A percentile compares a stretch with the other conserved stretches of the same genome.
Evolutionary conservation across 2,113 vertebrate species (phyloP).

Genomic region (Macaca mulatta): DNA sequence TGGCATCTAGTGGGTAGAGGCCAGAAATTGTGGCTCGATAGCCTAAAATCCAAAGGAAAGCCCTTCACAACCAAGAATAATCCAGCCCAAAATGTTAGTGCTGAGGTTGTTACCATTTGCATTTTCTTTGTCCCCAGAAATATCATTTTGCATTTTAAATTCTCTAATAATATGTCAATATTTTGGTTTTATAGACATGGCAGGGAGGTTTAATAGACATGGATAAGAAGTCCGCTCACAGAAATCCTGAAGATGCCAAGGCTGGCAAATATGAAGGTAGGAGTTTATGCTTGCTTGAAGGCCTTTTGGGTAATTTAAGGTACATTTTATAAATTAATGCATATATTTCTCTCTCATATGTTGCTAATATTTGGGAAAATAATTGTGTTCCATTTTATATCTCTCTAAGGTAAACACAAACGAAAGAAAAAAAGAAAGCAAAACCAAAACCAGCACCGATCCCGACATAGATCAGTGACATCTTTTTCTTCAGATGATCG

Average conservation of each 20-base stretch:
- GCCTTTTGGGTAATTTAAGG: not conserved
- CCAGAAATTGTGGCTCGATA: not conserved
- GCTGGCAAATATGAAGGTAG: constrained; percentile 57
- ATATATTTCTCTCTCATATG: constrained; percentile 5
- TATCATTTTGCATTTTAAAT: not conserved
- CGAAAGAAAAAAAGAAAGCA: constrained; percentile 88
- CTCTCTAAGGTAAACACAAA: constrained; percentile 84
- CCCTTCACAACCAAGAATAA: not conserved
- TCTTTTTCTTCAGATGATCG: not conserved
- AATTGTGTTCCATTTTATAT: constrained; percentile 33
- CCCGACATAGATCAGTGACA: constrained; percentile 72
- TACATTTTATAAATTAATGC: not conserved
- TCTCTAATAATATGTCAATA: not conserved
- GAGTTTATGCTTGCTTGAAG: constrained; percentile 19
- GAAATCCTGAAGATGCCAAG: not conserved
- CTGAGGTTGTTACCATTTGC: not conserved
- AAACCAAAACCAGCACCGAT: constrained; percentile 88
- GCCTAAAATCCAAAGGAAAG: not conserved
- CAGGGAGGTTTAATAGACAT: constrained; percentile 5
- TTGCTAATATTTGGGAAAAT: constrained; percentile 33
- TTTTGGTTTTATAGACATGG: constrained; percentile 74
- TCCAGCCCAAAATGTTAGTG: not conserved
- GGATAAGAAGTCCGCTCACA: not conserved
- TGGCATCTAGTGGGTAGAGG: not conserved
- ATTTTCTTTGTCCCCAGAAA: not conserved